Evolutionary conservation across 2,113 vertebrate genomes (phyloP).

Genomic region (Syngnathus floridae): DNA sequence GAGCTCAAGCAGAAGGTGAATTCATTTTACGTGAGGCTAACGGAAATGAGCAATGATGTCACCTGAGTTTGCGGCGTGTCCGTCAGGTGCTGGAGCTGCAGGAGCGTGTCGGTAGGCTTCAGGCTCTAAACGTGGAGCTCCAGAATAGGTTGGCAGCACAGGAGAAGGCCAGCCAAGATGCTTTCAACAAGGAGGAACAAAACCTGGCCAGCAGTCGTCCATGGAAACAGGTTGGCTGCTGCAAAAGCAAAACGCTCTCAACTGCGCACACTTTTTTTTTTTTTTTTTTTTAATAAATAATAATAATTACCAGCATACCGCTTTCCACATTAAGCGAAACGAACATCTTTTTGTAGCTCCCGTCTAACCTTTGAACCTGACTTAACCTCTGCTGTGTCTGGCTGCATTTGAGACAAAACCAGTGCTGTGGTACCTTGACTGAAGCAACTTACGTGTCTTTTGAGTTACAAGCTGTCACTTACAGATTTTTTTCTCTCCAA

Average conservation of each 20-base stretch:
- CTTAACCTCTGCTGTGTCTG: conserved; percentile 36
- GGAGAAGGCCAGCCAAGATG: conserved; percentile 26
- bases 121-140: conserved; percentile 71
- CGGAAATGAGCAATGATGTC: neutral
- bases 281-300: neutral
- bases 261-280: neutral
- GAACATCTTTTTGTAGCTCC: conserved; percentile 31
- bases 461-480: too few species aligned
- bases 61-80: neutral
- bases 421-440: too few species aligned
- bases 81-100: conserved; percentile 79
- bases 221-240: conserved; percentile 49
- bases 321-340: conserved; percentile 25
- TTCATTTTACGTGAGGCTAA: neutral
- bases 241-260: conserved; percentile 7
- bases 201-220: conserved; percentile 7
- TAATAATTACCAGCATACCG: conserved; percentile 6
- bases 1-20: conserved; percentile 83
- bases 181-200: conserved; percentile 19
- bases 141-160: conserved; percentile 50
- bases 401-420: neutral
- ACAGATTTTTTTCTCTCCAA: too few species aligned
- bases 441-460: too few species aligned
- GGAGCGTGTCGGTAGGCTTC: conserved; percentile 70
- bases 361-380: conserved; percentile 45